Conservation (phyloP, 2,797 vertebrate species). For the Brotogeris chrysoptera region DNA sequence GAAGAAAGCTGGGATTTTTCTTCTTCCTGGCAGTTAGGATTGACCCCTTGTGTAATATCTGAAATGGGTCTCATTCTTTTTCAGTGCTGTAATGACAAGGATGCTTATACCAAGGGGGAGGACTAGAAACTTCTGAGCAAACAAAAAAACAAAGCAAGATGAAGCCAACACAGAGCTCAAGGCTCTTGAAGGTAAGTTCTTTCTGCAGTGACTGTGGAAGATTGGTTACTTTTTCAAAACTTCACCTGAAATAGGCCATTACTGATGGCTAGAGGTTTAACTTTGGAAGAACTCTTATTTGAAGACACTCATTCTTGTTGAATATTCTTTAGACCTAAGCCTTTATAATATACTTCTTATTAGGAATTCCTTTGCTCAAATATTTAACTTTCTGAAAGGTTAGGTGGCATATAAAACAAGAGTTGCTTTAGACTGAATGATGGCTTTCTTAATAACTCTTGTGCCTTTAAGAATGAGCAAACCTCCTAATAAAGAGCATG, state of each 20-base stretch:
- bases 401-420: not conserved
- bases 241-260: not conserved
- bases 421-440: not conserved
- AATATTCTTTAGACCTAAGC: not conserved
- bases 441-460: not conserved
- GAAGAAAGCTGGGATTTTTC: not conserved
- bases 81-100: not conserved
- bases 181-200: conserved; percentile 37
- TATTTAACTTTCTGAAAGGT: not conserved
- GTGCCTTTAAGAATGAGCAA: not conserved
- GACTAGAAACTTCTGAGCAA: not conserved
- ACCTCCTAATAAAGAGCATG: not conserved
- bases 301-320: not conserved
- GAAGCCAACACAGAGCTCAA: not conserved
- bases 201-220: not conserved
- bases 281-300: not conserved
- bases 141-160: not conserved
- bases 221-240: not conserved
- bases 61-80: not conserved
- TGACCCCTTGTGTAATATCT: not conserved
- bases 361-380: not conserved
- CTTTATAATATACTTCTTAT: not conserved
- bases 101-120: not conserved
- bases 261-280: not conserved
- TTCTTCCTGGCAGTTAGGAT: not conserved